Conservation (phyloP, 2,888 invertebrate species). For the Tetranychus piercei region DNA sequence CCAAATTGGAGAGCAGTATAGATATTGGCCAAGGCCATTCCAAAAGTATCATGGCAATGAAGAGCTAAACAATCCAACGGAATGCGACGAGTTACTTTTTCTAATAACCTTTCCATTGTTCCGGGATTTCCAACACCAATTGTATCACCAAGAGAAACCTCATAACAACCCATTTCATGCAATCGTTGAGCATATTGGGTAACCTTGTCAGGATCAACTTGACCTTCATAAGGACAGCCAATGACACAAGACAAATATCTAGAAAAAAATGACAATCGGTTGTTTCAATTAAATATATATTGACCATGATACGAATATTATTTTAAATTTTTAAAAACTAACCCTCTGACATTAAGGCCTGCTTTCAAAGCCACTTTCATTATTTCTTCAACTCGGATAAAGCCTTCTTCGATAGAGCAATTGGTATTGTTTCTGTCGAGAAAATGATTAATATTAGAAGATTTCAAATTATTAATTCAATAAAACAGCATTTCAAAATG, state of each 20-base stretch:
- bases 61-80: slow-evolving; percentile 55
- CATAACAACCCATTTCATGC: slow-evolving; percentile 73
- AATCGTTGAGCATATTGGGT: slow-evolving; percentile 53
- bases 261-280: neutral
- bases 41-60: slow-evolving; percentile 96
- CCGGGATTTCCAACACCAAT: slow-evolving; percentile 77
- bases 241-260: slow-evolving; percentile 67
- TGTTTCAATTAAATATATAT: neutral
- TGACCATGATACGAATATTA: neutral
- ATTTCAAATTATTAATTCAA: neutral
- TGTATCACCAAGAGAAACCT: slow-evolving; percentile 88
- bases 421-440: slow-evolving; percentile 62
- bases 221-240: slow-evolving; percentile 91
- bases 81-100: slow-evolving; percentile 49
- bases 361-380: slow-evolving; percentile 49
- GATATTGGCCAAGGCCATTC: slow-evolving; percentile 82
- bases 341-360: slow-evolving; percentile 59
- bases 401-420: slow-evolving; percentile 65
- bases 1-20: slow-evolving; percentile 57
- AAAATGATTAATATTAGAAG: neutral
- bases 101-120: slow-evolving; percentile 52
- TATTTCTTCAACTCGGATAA: slow-evolving; percentile 53
- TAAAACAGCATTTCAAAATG: no score
- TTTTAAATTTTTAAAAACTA: slow-evolving; percentile 18
- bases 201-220: slow-evolving; percentile 52